Evolutionary conservation across 2,888 invertebrate species (phyloP).

Genomic region (Brassicogethes aeneus): DNA sequence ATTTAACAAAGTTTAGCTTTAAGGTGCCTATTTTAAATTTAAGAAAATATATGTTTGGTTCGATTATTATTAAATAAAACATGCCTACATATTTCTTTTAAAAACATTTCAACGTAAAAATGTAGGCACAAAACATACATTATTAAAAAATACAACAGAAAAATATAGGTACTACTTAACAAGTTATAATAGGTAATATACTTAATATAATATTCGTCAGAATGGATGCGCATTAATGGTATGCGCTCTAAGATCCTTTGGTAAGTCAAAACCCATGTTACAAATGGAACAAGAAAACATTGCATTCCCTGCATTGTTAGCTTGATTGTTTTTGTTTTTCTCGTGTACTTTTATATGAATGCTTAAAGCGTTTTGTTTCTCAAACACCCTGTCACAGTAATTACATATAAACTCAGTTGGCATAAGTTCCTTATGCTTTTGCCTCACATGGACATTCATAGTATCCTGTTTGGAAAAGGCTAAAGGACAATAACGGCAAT

Average conservation of each 20-base stretch:
- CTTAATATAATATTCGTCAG: conserved; percentile 18
- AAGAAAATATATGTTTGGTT: too few relatives aligned
- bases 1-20: too few relatives aligned
- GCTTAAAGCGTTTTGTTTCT: conserved; percentile 53
- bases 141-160: too few relatives aligned
- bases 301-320: conserved; percentile 12
- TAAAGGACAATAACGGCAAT: conserved; percentile 54
- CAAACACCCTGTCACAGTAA: conserved; percentile 54
- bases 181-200: too few relatives aligned
- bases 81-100: too few relatives aligned
- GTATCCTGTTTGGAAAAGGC: conserved; percentile 55
- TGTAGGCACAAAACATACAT: too few relatives aligned
- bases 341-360: conserved; percentile 54
- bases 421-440: conserved; percentile 46
- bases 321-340: conserved; percentile 38
- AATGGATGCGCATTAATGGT: conserved; percentile 37
- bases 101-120: too few relatives aligned
- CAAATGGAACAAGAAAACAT: conserved; percentile 50
- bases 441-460: conserved; percentile 53
- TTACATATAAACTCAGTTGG: conserved; percentile 48
- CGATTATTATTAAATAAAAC: too few relatives aligned
- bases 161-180: too few relatives aligned
- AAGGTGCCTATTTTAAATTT: too few relatives aligned
- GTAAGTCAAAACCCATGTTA: conserved; percentile 37
- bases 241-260: conserved; percentile 37